These are phyloP conservation scores for Acanthisitta chloris DNA, from an alignment of 2,113 vertebrate species.

Conservation along the genomic window DNA sequence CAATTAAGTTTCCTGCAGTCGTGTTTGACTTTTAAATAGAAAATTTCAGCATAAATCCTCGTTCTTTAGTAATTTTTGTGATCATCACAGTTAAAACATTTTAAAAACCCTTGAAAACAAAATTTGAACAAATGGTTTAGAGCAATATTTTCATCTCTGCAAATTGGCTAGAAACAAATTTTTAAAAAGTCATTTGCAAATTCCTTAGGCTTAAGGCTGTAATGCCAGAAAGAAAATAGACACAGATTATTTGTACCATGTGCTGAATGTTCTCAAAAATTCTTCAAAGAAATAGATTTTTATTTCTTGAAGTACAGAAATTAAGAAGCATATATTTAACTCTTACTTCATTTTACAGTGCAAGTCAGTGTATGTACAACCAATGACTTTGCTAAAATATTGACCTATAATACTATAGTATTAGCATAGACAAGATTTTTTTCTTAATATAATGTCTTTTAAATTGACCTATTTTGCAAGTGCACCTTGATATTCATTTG, in stretches of 20 bases:
- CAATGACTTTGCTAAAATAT: background rate
- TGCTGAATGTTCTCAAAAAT: background rate
- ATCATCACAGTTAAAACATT: constrained; percentile 29
- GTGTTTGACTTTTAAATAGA: constrained; percentile 52
- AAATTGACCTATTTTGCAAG: background rate
- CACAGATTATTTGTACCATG: background rate
- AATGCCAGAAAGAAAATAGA: background rate
- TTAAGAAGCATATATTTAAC: background rate
- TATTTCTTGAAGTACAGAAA: background rate
- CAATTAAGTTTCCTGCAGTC: constrained; percentile 55
- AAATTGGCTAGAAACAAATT: background rate
- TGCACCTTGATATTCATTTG: background rate
- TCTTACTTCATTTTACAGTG: background rate
- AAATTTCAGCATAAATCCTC: constrained; percentile 26
- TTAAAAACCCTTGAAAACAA: background rate
- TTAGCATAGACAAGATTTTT: background rate
- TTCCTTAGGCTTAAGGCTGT: background rate
- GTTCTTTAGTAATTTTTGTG: constrained; percentile 46
- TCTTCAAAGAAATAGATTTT: background rate
- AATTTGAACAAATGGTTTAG: background rate
- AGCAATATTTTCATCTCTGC: background rate
- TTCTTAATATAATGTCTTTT: background rate
- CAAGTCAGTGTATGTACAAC: background rate
- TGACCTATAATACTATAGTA: background rate
- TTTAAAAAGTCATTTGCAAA: background rate